phyloP scores from a whole-genome alignment of 2,797 vertebrate genomes.

The Oreochromis grahami region DNA sequence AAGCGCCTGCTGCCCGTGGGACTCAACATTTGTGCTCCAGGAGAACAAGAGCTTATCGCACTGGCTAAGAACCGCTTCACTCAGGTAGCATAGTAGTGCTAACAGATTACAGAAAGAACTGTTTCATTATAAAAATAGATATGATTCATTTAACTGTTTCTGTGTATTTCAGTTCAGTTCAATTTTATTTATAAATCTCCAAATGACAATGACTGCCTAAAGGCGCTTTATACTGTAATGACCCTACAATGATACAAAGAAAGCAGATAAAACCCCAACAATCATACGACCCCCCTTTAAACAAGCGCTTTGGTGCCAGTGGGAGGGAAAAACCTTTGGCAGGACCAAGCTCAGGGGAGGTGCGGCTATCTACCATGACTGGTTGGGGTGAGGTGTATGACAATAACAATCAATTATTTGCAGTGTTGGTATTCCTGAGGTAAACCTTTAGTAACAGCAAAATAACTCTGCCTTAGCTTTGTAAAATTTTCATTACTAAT shows the following conservation, averaged over 20 bases:
- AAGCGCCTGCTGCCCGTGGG: slow-evolving; percentile 93
- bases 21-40: slow-evolving; percentile 91
- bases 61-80: slow-evolving; percentile 90
- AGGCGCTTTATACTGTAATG: background rate
- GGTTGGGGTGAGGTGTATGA: background rate
- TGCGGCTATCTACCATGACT: accelerated
- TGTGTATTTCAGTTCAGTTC: too few relatives aligned
- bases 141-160: background rate
- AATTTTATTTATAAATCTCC: too few relatives aligned
- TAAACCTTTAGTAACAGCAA: background rate
- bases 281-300: background rate
- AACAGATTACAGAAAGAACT: background rate
- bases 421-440: background rate
- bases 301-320: background rate
- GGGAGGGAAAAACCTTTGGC: too few relatives aligned
- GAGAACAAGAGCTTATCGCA: slow-evolving; percentile 91
- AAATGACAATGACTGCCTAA: background rate
- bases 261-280: background rate
- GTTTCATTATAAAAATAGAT: background rate
- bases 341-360: background rate
- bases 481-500: too few relatives aligned
- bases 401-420: background rate
- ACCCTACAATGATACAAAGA: background rate
- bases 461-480: too few relatives aligned
- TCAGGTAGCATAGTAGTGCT: slow-evolving; percentile 68